A percentile compares a stretch with the other conserved stretches of the same genome.
phyloP scores from a whole-genome alignment of 2,797 vertebrate genomes.

The Halcyon badia region DNA sequence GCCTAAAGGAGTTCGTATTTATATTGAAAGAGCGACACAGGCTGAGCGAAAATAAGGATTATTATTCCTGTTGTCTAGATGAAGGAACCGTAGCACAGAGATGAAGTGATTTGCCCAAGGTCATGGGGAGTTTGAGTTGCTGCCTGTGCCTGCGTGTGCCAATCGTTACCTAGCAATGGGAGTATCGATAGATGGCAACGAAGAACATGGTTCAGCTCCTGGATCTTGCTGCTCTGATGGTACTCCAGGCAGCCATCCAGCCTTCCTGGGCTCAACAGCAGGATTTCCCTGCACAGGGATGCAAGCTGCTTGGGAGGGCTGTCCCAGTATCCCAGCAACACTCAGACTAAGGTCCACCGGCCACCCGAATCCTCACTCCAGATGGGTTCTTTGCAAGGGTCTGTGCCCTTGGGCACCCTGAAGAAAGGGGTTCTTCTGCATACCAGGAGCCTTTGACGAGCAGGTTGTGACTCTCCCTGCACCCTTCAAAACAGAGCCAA shows the following conservation, averaged over 20 bases:
- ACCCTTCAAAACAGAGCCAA: neutral
- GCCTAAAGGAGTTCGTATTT: slow-evolving; percentile 25
- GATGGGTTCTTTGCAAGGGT: neutral
- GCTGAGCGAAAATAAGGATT: slow-evolving; percentile 6
- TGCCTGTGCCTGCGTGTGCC: neutral
- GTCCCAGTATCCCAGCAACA: neutral
- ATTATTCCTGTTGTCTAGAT: slow-evolving; percentile 14
- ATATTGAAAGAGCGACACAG: neutral
- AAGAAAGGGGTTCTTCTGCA: neutral
- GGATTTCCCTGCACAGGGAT: neutral
- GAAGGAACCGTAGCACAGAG: slow-evolving; percentile 2
- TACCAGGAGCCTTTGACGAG: neutral
- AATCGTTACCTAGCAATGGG: neutral
- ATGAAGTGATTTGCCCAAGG: slow-evolving; percentile 29
- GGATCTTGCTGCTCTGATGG: neutral
- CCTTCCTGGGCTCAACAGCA: neutral
- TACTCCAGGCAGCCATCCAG: neutral
- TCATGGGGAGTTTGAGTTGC: neutral
- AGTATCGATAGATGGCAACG: neutral
- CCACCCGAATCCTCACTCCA: neutral
- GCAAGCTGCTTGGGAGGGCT: fast-evolving
- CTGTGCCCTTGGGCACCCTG: neutral
- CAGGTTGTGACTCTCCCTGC: neutral
- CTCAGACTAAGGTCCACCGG: neutral
- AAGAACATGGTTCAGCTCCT: neutral